These are phyloP conservation scores for Papilio helenus DNA, from an alignment of 1,140 invertebrate species.

Conservation along the genomic window DNA sequence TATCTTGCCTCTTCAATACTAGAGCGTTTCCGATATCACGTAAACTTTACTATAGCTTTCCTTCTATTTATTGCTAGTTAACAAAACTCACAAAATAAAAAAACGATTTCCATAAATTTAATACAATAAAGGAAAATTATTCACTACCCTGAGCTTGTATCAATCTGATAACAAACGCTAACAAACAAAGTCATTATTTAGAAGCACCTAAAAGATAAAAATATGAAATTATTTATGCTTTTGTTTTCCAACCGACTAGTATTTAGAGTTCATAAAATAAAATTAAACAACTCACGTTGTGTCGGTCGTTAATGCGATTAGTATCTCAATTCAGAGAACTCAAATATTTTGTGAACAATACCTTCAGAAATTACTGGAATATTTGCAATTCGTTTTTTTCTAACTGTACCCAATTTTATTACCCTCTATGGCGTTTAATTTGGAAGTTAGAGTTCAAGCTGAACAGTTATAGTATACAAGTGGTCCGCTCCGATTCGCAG, in stretches of 20 bases:
- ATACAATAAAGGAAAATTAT: background rate
- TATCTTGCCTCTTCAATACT: too few species aligned
- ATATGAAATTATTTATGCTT: background rate
- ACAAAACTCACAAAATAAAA: background rate
- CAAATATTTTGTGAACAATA: background rate
- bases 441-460: too few species aligned
- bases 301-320: background rate
- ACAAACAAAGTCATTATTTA: background rate
- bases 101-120: background rate
- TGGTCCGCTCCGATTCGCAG: too few species aligned
- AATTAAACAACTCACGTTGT: background rate
- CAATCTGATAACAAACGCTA: background rate
- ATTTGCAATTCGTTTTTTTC: background rate
- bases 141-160: background rate
- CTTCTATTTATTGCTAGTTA: background rate
- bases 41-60: background rate
- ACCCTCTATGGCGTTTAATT: background rate
- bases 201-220: background rate
- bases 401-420: background rate
- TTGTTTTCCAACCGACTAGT: background rate
- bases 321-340: background rate
- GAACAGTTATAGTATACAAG: too few species aligned
- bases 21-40: background rate
- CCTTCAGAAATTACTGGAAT: background rate
- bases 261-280: background rate